A percentile compares a stretch with the other conserved stretches of the same genome.
Evolutionary conservation across 2,888 invertebrate genomes (phyloP).

Genomic region (Drosophila infuscata): DNA sequence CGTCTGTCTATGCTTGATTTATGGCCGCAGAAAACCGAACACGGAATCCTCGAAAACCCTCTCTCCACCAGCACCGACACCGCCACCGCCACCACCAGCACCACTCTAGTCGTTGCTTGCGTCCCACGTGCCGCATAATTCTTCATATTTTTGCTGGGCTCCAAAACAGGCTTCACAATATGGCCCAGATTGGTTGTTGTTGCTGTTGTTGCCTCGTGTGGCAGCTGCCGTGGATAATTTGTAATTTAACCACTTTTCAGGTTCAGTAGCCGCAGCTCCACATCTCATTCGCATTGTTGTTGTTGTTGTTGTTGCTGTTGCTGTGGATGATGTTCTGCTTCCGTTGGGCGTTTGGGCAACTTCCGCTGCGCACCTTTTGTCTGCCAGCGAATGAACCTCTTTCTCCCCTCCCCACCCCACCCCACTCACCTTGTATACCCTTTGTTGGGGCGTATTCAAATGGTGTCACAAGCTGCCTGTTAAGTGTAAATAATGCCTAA

Average conservation of each 20-base stretch:
- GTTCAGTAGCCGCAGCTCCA: conserved; percentile 82
- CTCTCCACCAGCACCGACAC: not conserved
- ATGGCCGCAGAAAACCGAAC: conserved; percentile 43
- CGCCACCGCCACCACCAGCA: not conserved
- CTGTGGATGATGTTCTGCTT: conserved; percentile 60
- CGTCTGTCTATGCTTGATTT: conserved; percentile 78
- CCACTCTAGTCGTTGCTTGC: conserved; percentile 1
- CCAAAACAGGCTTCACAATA: conserved; percentile 53
- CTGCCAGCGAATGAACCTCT: conserved; percentile 37
- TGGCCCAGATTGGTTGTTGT: conserved; percentile 39
- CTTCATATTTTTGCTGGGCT: conserved; percentile 75
- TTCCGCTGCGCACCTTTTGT: conserved; percentile 70
- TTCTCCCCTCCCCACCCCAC: not conserved
- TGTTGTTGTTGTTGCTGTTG: conserved; percentile 28
- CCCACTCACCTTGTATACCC: not conserved
- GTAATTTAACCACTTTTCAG: conserved; percentile 85
- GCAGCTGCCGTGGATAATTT: conserved; percentile 83
- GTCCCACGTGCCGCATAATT: conserved; percentile 77
- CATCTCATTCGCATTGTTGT: conserved; percentile 28
- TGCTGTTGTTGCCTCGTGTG: conserved; percentile 50
- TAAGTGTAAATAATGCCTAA: not conserved
- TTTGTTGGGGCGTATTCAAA: conserved; percentile 2
- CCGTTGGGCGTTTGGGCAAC: conserved; percentile 69
- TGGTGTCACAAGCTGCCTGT: not conserved
- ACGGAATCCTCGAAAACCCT: not conserved